phyloP scores from a whole-genome alignment of 1,140 invertebrate genomes.

The Drosophila leontia region DNA sequence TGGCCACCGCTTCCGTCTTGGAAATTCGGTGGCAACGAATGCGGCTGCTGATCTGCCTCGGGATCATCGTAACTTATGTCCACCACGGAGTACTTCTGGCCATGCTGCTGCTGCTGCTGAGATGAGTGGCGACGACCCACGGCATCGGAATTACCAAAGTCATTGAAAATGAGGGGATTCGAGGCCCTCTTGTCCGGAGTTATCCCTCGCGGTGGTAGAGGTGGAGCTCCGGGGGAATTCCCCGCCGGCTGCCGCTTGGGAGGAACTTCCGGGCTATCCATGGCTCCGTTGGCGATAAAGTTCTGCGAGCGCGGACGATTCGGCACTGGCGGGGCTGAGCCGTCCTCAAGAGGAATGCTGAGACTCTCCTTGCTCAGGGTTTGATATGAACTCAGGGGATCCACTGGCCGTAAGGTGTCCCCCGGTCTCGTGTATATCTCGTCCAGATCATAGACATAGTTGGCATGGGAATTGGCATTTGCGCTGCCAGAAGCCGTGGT shows the following conservation, averaged over 20 bases:
- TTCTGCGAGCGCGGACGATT: slow-evolving; percentile 79
- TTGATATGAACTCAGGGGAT: slow-evolving; percentile 74
- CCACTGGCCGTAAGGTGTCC: slow-evolving; percentile 79
- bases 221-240: slow-evolving; percentile 83
- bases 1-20: slow-evolving; percentile 59
- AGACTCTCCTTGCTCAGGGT: slow-evolving; percentile 79
- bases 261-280: slow-evolving; percentile 80
- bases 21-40: slow-evolving; percentile 69
- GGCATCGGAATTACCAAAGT: slow-evolving; percentile 57
- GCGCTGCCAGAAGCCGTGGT: slow-evolving; percentile 79
- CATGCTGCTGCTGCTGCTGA: slow-evolving; percentile 67
- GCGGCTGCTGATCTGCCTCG: slow-evolving; percentile 79
- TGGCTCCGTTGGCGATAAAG: slow-evolving; percentile 58
- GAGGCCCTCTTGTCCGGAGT: slow-evolving; percentile 83
- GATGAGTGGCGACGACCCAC: slow-evolving; percentile 70
- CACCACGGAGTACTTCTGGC: slow-evolving; percentile 81
- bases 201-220: slow-evolving; percentile 85
- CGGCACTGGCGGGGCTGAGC: slow-evolving; percentile 73
- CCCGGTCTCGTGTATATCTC: slow-evolving; percentile 89
- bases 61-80: slow-evolving; percentile 84
- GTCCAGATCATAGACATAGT: slow-evolving; percentile 86
- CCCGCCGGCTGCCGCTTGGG: slow-evolving; percentile 61
- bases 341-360: slow-evolving; percentile 53
- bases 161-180: slow-evolving; percentile 78
- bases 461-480: slow-evolving; percentile 73